Base-by-base conservation (phyloP, 2,797 vertebrate genomes). In the Morus bassanus region DNA sequence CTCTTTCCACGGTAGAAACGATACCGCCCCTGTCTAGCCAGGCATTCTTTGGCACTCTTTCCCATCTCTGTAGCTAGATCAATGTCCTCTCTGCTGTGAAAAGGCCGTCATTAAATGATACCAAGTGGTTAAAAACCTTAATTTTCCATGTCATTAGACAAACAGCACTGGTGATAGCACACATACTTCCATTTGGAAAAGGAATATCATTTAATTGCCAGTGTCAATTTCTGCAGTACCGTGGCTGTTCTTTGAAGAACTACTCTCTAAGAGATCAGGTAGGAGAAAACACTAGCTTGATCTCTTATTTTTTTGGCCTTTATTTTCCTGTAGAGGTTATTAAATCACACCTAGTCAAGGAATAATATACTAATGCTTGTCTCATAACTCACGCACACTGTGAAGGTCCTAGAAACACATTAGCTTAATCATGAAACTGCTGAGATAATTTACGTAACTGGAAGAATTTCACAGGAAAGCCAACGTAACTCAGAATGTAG, bases 141-240 rank as follows among this genome's bases (percentile, higher is more conserved):
- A 92, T 96, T 96, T 96, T 96, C 91, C 89, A 91, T 96, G 89
- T 95, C 93, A 95, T 96, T 89, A 80, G 91, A 70, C 79, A 76
- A 89, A 64, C 77, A 80, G 39, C 23, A 28, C 31, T 51, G 51
- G 19, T 39, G 89, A 80, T 82, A 85, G 35, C 31, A 86, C 45
- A 45, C 51, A 21, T 51, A 79, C 57, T 80, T 54, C 54, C 45
- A 65, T 60, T 81, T 35, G 63, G 85, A 87, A 86, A 88, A 10
- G 23, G 23, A 41, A 51, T 61, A 68, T 45, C 9, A 59, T 67
- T 93, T 89, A 94, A 92, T 69, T 80, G 51, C 46, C 46, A 41
- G 22, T 56, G 53, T 85, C 72, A 73, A 35, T 61, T 91, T 37
- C 30, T 63, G 65, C 5, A 33, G 46, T 31, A 76, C n/a, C 1